phyloP scores from a whole-genome alignment of 1,140 invertebrate genomes.

The Panagrolaimus sp. region DNA sequence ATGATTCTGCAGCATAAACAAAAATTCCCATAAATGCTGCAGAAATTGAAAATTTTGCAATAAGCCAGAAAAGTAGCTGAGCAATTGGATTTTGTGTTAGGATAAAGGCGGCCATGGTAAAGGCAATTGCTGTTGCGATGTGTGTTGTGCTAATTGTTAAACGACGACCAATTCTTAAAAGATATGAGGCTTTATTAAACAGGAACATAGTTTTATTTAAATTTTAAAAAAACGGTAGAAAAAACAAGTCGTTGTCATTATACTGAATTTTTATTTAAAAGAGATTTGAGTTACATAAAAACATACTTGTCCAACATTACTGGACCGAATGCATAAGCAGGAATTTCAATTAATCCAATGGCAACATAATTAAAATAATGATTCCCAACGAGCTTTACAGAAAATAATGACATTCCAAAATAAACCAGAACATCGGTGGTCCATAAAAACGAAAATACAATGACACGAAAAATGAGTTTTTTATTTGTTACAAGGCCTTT shows the following conservation, averaged over 20 bases:
- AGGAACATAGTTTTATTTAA: neutral
- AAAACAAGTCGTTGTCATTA: too few relatives aligned
- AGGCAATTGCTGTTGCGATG: slow-evolving; percentile 33
- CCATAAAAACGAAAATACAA: slow-evolving; percentile 29
- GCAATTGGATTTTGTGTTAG: neutral
- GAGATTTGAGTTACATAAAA: too few relatives aligned
- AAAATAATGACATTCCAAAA: slow-evolving; percentile 60
- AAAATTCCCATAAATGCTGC: slow-evolving; percentile 40
- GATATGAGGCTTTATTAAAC: too few relatives aligned
- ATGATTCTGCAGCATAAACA: slow-evolving; percentile 40
- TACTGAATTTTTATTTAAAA: neutral
- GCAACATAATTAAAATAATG: slow-evolving; percentile 60
- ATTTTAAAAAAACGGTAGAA: slow-evolving; percentile 1
- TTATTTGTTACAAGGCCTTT: slow-evolving; percentile 16
- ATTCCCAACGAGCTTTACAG: slow-evolving; percentile 57
- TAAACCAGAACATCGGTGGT: slow-evolving; percentile 56
- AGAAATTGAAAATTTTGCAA: slow-evolving; percentile 43
- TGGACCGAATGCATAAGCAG: slow-evolving; percentile 48
- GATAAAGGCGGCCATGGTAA: slow-evolving; percentile 34
- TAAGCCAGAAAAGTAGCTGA: slow-evolving; percentile 33
- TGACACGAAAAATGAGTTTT: slow-evolving; percentile 25
- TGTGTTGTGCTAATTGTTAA: slow-evolving; percentile 36
- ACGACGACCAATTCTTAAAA: slow-evolving; percentile 30
- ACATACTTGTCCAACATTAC: slow-evolving; percentile 50
- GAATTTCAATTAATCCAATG: slow-evolving; percentile 58